Base-by-base conservation (phyloP, 2,113 vertebrate genomes). In the Paramormyrops kingsleyae region DNA sequence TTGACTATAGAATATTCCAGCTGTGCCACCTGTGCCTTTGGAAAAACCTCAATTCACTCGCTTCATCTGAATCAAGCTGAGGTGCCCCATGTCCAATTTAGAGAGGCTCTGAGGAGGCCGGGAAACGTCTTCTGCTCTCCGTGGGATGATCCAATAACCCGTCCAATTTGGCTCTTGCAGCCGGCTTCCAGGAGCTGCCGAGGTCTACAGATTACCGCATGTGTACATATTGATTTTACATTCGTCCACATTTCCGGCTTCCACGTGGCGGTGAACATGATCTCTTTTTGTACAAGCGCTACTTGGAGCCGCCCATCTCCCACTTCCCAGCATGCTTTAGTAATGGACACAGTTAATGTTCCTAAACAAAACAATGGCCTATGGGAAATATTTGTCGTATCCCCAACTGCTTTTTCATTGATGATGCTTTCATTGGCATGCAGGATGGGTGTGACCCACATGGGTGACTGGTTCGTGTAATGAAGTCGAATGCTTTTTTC, bases 161-260 rank as follows among this genome's bases (percentile, higher is more conserved):
- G 56, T 89, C 77, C 74, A 52, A 83, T 56, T 83, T 89, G 42
- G 62, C 74, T n/a, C n/a, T 17, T 7, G 5, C 88, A 80, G 88
- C 31, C 1, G 19, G 24, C 87, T 74, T 44, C 59, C 15, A 27
- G 87, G 62, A 49, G 70, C 70, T 42, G 50, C 49, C 15, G 50
- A 83, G 74, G 31, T 19, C 53, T 89, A 89, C 88, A 89, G 35
- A 89, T 83, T 83, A 89, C 77, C 50, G 17, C 52, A 39, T 56
- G 50, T 84, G 42, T 89, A 49, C 42, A 39, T 59, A 84, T 84
- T 85, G 89, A 89, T 89, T 85, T 85, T 84, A 85, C 80, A 80
- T 88, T 49, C 66, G 66, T 77, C 66, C 62, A 88, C 66, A 53
- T 89, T 89, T 89, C 49, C 74, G 17, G 35, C 56, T 89, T 80